These are phyloP conservation scores for Cochlearius cochlearius DNA, from an alignment of 2,113 vertebrate genomes.

Conservation along the genomic window DNA sequence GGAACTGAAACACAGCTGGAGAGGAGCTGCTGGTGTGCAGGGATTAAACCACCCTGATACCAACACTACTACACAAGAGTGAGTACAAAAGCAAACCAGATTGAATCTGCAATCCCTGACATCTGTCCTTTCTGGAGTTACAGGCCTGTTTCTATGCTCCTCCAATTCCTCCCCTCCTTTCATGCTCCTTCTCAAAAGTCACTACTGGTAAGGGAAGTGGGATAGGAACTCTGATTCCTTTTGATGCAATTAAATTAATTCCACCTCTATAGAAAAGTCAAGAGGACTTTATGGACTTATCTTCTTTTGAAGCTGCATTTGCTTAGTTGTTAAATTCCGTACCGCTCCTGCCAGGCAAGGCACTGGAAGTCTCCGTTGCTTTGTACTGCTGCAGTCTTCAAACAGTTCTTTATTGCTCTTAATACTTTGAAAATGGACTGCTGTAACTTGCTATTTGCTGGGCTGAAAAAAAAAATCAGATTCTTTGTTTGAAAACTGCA, in stretches of 20 bases:
- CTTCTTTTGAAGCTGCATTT: not conserved
- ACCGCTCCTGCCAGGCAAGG: not conserved
- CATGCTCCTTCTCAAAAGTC: not conserved
- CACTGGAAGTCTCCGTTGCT: not conserved
- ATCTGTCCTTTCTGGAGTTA: not conserved
- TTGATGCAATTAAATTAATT: conserved; percentile 18
- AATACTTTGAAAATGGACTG: not conserved
- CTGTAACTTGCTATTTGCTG: not conserved
- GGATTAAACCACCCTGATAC: not conserved
- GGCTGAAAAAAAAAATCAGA: not conserved
- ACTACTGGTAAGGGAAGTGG: not conserved
- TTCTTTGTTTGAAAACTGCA: not conserved
- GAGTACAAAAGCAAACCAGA: not conserved
- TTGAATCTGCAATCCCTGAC: not conserved
- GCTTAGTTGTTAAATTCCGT: not conserved
- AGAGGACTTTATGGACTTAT: not conserved
- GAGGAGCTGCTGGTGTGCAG: not conserved
- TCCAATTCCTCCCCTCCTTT: not conserved
- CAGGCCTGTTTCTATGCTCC: not conserved
- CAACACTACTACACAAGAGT: not conserved
- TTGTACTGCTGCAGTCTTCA: not conserved
- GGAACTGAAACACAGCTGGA: not conserved
- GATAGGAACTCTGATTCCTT: not conserved
- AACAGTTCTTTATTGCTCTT: not conserved
- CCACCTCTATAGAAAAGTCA: not conserved